Evolutionary conservation across 2,113 vertebrate species (phyloP).

Genomic region (Dendrocopos noguchii): DNA sequence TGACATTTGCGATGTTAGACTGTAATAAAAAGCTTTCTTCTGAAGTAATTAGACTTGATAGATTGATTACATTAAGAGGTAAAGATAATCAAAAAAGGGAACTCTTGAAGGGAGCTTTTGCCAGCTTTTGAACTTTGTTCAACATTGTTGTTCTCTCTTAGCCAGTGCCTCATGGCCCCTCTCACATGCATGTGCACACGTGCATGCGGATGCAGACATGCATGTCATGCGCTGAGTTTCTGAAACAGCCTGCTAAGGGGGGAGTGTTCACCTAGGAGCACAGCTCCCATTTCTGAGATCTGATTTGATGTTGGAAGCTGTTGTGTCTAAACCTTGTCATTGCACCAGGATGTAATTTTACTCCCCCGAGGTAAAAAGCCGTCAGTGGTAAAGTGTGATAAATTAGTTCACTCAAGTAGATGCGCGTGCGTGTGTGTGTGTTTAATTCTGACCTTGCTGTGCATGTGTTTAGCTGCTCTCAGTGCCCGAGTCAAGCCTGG

Average conservation of each 20-base stretch:
- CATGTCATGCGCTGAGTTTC: accelerated
- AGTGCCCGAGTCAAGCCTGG: constrained; percentile 84
- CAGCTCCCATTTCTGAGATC: neutral
- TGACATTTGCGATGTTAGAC: constrained; percentile 62
- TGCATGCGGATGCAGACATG: neutral
- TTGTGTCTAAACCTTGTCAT: constrained; percentile 61
- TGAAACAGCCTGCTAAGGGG: neutral
- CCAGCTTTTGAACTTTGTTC: neutral
- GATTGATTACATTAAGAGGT: constrained; percentile 41
- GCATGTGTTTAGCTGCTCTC: constrained; percentile 79
- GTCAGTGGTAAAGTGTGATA: constrained; percentile 82
- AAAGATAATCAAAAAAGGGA: constrained; percentile 35
- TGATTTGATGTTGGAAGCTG: constrained; percentile 56
- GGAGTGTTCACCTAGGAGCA: neutral
- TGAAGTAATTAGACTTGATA: constrained; percentile 56
- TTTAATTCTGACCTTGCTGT: constrained; percentile 80
- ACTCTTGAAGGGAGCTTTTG: neutral
- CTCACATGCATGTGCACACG: accelerated
- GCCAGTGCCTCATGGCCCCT: neutral
- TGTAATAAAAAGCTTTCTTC: constrained; percentile 62
- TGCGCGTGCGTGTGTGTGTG: constrained; percentile 50
- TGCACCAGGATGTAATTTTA: constrained; percentile 79
- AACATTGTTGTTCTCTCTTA: neutral
- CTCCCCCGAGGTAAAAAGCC: constrained; percentile 76
- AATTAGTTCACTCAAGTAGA: constrained; percentile 79